A percentile compares a stretch with the other conserved stretches of the same genome.
Conservation (phyloP, 2,888 invertebrate genomes). For the Eustalomyia histrio region DNA sequence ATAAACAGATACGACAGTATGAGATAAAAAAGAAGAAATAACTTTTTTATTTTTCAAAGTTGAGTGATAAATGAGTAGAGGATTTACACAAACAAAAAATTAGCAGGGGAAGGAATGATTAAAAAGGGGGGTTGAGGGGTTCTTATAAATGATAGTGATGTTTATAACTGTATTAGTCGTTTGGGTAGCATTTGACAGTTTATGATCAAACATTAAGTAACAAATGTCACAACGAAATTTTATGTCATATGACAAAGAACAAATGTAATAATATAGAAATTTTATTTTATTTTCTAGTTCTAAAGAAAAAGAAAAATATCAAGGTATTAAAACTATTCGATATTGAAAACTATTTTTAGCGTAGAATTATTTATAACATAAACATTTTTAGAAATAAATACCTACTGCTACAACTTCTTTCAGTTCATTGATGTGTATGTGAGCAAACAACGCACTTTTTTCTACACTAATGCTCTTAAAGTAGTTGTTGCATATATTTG, state of each 20-base stretch:
- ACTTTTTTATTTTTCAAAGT: conserved; percentile 42
- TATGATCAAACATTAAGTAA: conserved; percentile 51
- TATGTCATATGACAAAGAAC: not conserved
- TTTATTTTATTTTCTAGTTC: conserved; percentile 42
- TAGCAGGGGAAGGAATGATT: not conserved
- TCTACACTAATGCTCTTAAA: not conserved
- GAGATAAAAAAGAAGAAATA: conserved; percentile 34
- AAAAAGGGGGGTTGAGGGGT: not conserved
- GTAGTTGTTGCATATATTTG: conserved; percentile 8
- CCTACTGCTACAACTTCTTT: not conserved
- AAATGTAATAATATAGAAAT: conserved; percentile 12
- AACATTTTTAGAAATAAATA: not conserved
- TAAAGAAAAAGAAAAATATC: conserved; percentile 2
- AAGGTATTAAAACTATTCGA: conserved; percentile 36
- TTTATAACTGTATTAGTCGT: not conserved
- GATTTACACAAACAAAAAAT: conserved; percentile 33
- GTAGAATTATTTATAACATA: not conserved
- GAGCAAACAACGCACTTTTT: conserved; percentile 4
- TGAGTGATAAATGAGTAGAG: conserved; percentile 60
- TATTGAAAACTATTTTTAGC: not conserved
- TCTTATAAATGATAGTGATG: not conserved
- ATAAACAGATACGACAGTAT: conserved; percentile 15
- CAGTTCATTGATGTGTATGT: not conserved
- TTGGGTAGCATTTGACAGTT: conserved; percentile 38
- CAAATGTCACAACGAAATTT: conserved; percentile 43